Conservation (phyloP, 2,113 vertebrate genomes). For the Micronisus gabar region DNA sequence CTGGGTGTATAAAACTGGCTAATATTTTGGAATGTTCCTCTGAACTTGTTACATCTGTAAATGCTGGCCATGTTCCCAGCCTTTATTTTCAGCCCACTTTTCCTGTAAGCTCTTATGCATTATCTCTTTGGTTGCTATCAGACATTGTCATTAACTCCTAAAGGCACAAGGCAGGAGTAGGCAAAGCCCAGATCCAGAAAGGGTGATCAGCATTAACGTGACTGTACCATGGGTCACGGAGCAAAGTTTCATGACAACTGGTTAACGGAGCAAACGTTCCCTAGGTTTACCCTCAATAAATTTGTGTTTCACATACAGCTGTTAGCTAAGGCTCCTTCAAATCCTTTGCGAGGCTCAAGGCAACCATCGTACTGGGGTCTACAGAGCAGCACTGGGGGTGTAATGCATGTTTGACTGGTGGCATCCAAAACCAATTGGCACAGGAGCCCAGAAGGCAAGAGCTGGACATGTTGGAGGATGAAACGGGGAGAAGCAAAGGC, state of each 20-base stretch:
- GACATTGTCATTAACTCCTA: background rate
- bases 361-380: background rate
- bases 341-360: background rate
- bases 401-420: background rate
- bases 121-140: background rate
- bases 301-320: background rate
- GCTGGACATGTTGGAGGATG: background rate
- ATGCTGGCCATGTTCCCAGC: background rate
- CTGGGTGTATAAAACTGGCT: background rate
- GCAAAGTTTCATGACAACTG: background rate
- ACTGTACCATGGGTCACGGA: background rate
- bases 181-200: rapidly evolving
- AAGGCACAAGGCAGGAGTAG: background rate
- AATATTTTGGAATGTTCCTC: background rate
- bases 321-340: background rate
- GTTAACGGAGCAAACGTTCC: rapidly evolving
- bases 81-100: conserved; percentile 18
- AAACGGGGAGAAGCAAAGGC: background rate
- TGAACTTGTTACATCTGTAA: background rate
- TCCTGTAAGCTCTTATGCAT: background rate
- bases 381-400: background rate
- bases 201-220: background rate
- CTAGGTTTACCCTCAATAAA: background rate
- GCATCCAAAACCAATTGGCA: background rate
- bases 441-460: background rate